phyloP scores from a whole-genome alignment of 2,113 vertebrate genomes.

The Oncorhynchus tshawytscha region DNA sequence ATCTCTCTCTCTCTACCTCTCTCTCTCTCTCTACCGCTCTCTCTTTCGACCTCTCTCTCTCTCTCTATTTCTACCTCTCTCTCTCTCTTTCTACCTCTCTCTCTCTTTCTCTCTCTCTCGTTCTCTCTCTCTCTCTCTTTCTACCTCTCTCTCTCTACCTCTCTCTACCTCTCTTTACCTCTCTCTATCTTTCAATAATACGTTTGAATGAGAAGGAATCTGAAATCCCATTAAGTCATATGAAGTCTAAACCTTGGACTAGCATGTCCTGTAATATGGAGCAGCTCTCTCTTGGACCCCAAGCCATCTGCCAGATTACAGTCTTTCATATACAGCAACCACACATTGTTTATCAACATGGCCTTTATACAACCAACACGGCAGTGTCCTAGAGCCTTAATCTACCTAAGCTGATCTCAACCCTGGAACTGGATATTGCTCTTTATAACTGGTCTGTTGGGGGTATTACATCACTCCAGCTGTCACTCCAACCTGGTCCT shows the following conservation, averaged over 20 bases:
- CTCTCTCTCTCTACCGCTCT: too few species aligned
- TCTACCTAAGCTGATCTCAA: slow-evolving; percentile 74
- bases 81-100: slow-evolving; percentile 26
- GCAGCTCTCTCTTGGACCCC: slow-evolving; percentile 44
- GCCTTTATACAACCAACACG: slow-evolving; percentile 75
- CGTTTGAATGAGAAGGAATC: slow-evolving; percentile 61
- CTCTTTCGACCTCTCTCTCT: too few species aligned
- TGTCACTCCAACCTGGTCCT: slow-evolving; percentile 59
- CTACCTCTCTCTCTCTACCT: slow-evolving; percentile 32
- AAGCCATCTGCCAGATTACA: slow-evolving; percentile 69
- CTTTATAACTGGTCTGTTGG: slow-evolving; percentile 70
- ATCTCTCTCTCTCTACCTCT: slow-evolving; percentile 47
- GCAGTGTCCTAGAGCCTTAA: slow-evolving; percentile 71
- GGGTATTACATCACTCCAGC: slow-evolving; percentile 71
- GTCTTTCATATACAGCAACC: slow-evolving; percentile 53
- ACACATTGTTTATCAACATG: slow-evolving; percentile 78
- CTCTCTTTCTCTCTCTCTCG: slow-evolving; percentile 30
- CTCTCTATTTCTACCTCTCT: not conserved
- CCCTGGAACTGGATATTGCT: slow-evolving; percentile 75
- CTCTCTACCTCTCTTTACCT: slow-evolving; percentile 4
- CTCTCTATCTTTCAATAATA: slow-evolving; percentile 27
- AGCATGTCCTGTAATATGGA: slow-evolving; percentile 55
- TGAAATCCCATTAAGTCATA: slow-evolving; percentile 67
- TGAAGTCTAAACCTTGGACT: slow-evolving; percentile 49
- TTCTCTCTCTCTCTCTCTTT: too few species aligned